Base-by-base conservation (phyloP, 2,888 invertebrate species). In the Barypeithes pellucidus region DNA sequence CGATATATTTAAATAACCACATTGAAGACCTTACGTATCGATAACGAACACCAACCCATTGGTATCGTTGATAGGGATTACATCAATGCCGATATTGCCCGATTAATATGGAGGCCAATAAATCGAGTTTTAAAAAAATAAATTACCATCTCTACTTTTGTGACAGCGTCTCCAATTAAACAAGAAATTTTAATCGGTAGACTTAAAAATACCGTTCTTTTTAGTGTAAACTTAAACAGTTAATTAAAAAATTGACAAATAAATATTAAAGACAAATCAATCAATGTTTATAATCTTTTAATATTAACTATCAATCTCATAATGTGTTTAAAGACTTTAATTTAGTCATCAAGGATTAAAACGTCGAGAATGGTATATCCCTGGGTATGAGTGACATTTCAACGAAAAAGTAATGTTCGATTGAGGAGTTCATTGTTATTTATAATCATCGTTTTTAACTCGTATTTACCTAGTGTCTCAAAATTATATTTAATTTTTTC, bases 111-210 rank as follows among this genome's bases (percentile, higher is more conserved):
- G n/a, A n/a, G n/a, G n/a, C n/a, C n/a, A n/a, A n/a, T n/a, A n/a
- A n/a, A n/a, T n/a, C n/a, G n/a, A n/a, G n/a, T n/a, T n/a, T n/a
- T n/a, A n/a, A n/a, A n/a, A n/a, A n/a, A n/a, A n/a, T n/a, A n/a
- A n/a, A n/a, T n/a, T n/a, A n/a, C 29, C 29, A 29, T 29, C 47
- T 54, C 52, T 54, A 54, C 69, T 69, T 52, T 62, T 62, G 62
- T 62, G 69, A 33, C 63, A 54, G 62, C 11, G 36, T 63, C 63
- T 47, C 20, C 33, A 57, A 33, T 57, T 57, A n/a, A 57, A 57
- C 18, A 33, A 57, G 33, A 33, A 54, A 33, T 16, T 9, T 16
- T 57, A 57, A 57, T 33, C 16, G 45, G 18, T 14, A 45, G 29
- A 18, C 45, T 45, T 57, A 57, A 33, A 57, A 16, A 57, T 16